Percentiles rank a stretch among this genome's conserved stretches.
Evolutionary conservation across 2,797 vertebrate genomes (phyloP).

Genomic region (Danio kyathit): DNA sequence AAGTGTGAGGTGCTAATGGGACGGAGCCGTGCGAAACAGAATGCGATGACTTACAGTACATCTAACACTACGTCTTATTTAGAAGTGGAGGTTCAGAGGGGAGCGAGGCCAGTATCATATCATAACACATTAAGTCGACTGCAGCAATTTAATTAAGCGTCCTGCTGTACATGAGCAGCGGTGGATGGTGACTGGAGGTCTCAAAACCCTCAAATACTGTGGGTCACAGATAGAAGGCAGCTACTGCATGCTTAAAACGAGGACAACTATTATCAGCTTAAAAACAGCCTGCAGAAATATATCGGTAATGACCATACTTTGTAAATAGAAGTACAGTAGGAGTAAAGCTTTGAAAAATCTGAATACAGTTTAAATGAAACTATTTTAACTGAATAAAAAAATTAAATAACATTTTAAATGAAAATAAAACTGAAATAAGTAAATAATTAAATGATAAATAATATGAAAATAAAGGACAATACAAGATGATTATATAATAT

Average conservation of each 20-base stretch:
- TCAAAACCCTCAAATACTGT: conserved; percentile 70
- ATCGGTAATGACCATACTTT: too few species aligned
- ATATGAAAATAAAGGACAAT: too few species aligned
- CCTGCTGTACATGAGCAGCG: conserved; percentile 73
- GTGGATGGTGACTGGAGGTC: conserved; percentile 73
- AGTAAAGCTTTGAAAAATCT: too few species aligned
- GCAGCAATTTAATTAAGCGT: conserved; percentile 79
- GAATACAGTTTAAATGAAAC: too few species aligned
- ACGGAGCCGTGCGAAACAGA: conserved; percentile 75
- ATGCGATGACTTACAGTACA: conserved; percentile 80
- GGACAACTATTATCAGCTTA: not conserved
- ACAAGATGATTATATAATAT: too few species aligned
- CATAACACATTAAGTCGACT: conserved; percentile 78
- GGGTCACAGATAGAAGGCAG: conserved; percentile 33
- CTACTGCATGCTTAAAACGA: conserved; percentile 32
- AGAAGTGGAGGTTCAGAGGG: conserved; percentile 54
- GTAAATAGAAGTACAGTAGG: too few species aligned
- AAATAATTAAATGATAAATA: too few species aligned
- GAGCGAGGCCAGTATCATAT: conserved; percentile 74
- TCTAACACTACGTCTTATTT: conserved; percentile 78
- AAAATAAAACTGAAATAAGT: too few species aligned
- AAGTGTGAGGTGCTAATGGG: conserved; percentile 85
- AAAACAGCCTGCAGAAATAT: not conserved
- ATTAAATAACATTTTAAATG: too few species aligned
- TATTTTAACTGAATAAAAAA: too few species aligned